Evolutionary conservation across 2,888 invertebrate genomes (phyloP), one percentile per base, ranked within the genome.

Genomic region (Xanthia togata): DNA sequence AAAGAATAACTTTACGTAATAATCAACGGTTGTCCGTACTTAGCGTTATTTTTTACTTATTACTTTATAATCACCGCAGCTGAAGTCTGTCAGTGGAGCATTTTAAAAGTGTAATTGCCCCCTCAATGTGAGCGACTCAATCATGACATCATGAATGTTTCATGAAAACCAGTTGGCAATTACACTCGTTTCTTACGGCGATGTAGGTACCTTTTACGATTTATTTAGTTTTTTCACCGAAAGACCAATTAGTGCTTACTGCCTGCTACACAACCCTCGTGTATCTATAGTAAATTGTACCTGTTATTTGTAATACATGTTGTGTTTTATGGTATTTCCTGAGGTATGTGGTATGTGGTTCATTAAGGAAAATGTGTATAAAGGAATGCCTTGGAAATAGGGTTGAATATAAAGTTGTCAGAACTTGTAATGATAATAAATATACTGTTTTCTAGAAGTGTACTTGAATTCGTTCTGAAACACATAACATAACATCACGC

Each of bases 141-240:
- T 94, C 93, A 92, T 91, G 87, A 89, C 87, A 86, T 90, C 93
- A 95, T 95, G 94, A 94, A 95, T 95, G 91, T 95, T 95, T 93
- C 94, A 95, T 94, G 92, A 89, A 92, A 93, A 93, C 94, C 91
- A 85, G 93, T 93, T 92, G 81, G 86, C 92, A 92, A 94, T 94
- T 93, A 93, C 91, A 87, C 86, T 83, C 84, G 88, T 81, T 79
- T 87, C 85, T 83, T 90, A 85, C 86, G 84, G 83, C 86, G 84
- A 84, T 87, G 87, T n/a, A n/a, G n/a, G n/a, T 86, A 89, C 84
- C 83, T 89, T 86, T 86, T 86, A 75, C 84, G 60, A 72, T 81
- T 81, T 84, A 65, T 89, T 87, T 88, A 86, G 90, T 84, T 91
- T 93, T 93, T 94, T 93, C 91, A 82, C 84, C 78, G 85, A 88